Base-by-base conservation (phyloP, 92 coral and sea anemone species). In the Blastomussa wellsi region DNA sequence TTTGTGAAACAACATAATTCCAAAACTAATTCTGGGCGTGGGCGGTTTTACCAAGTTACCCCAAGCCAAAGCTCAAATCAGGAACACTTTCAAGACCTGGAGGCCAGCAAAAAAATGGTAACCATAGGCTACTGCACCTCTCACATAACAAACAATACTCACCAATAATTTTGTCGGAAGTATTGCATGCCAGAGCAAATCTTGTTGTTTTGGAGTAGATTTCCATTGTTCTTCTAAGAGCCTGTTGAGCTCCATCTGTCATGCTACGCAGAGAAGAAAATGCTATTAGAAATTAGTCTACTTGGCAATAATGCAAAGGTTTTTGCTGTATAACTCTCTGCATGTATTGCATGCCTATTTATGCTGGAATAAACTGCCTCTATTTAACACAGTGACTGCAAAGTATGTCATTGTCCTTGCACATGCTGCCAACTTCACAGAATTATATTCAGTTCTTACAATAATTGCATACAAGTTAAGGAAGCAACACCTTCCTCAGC, bases 231-330 rank as follows among this genome's bases (percentile, higher is more conserved):
- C 98, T 89, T 82, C 98, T 96, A 49, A 96, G 90, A 36, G 98
- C 98, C 82, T 96, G 98, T 49, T 96, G 98, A 3, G 98, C 98
- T 35, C 98, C 98, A 85, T 93, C 95, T 2, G 98, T 96, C 98
- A 96, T 96, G 77, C 98, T 96, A 55, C 31, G 33, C 26, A 57
- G 17, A 77, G 20, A 31, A 60, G 53, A 52, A 1, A 28, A 15
- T 17, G 26, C 13, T 19, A 14, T 20, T 70, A 44, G 49, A 10
- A 44, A 44, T 0, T 13, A 44, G 11, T 4, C 49, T 13, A 44
- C 11, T 3, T 6, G 11, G 6, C 11, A n/a, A n/a, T n/a, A n/a
- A 44, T 8, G 49, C 49, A 44, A 8, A 44, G 44, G 49, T 44
- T 44, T 6, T 44, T 6, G 11, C 49, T 44, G 49, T 44, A 8